Evolutionary conservation across 2,113 vertebrate genomes (phyloP).

Genomic region (Perca fluviatilis): DNA sequence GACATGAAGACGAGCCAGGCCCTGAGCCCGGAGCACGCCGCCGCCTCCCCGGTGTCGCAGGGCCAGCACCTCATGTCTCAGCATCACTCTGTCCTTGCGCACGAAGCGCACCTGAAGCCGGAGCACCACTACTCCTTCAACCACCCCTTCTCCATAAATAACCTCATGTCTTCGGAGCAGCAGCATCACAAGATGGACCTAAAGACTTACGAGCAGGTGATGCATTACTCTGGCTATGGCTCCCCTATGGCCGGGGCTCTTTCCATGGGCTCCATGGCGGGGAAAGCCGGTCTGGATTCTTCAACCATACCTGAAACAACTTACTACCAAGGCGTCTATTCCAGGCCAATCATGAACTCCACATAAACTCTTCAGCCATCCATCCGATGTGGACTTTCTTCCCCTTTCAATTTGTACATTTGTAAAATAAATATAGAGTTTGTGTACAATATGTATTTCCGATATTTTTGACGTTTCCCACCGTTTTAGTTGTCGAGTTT

Average conservation of each 20-base stretch:
- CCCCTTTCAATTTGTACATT: conserved; percentile 82
- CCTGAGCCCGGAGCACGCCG: conserved; percentile 90
- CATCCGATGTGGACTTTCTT: conserved; percentile 68
- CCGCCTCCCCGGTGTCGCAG: conserved; percentile 86
- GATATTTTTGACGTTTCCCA: conserved; percentile 85
- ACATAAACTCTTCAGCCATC: conserved; percentile 84
- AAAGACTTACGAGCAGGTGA: conserved; percentile 99
- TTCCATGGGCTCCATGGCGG: conserved; percentile 95
- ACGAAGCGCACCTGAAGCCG: conserved; percentile 96
- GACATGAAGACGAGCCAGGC: conserved; percentile 86
- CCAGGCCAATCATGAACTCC: conserved; percentile 99
- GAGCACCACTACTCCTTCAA: conserved; percentile 99
- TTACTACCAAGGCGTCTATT: conserved; percentile 97
- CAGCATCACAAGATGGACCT: conserved; percentile 99
- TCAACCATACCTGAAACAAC: conserved; percentile 93
- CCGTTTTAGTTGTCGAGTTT: conserved; percentile 88
- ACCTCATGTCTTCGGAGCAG: conserved; percentile 98
- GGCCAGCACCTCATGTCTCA: conserved; percentile 92
- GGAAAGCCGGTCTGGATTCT: conserved; percentile 93
- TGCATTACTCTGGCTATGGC: conserved; percentile 96
- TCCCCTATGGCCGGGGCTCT: conserved; percentile 95
- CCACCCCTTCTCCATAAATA: conserved; percentile 99
- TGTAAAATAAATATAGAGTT: conserved; percentile 85
- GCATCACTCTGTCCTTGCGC: conserved; percentile 91
- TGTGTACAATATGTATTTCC: conserved; percentile 87